Conservation (phyloP, 2,888 invertebrate species). For the Athrips mouffetella region DNA sequence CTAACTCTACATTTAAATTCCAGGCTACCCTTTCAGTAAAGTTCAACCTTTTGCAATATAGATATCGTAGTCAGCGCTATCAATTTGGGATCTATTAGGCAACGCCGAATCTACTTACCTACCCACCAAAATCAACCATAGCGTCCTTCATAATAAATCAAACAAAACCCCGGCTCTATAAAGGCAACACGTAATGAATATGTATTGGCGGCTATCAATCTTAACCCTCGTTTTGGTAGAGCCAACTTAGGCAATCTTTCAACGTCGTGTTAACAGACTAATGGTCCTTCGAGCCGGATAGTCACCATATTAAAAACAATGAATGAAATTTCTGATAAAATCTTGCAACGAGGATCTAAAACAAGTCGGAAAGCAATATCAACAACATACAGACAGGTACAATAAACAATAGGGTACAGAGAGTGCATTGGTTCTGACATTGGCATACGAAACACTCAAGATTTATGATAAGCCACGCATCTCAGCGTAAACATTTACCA, state of each 20-base stretch:
- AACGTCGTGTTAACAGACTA: background rate
- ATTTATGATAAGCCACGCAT: conserved; percentile 34
- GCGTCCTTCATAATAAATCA: conserved; percentile 7
- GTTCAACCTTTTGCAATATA: background rate
- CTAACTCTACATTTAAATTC: background rate
- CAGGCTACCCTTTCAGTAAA: background rate
- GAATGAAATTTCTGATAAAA: background rate
- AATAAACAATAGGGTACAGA: background rate
- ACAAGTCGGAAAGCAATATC: no score
- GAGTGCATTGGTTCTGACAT: background rate
- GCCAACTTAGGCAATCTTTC: conserved; percentile 16
- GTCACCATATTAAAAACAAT: background rate
- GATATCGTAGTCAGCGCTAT: background rate
- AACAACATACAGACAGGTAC: no score
- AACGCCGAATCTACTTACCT: background rate
- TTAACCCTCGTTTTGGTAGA: conserved; percentile 37
- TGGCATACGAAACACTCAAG: background rate
- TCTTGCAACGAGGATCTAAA: no score
- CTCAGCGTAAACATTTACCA: conserved; percentile 46
- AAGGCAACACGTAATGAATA: conserved; percentile 42
- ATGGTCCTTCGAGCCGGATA: conserved; percentile 29
- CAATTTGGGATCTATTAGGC: background rate
- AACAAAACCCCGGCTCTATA: conserved; percentile 4
- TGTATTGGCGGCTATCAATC: conserved; percentile 37
- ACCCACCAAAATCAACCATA: background rate